These are phyloP conservation scores for Grallaria varia DNA, from an alignment of 2,113 vertebrate species.

Conservation along the genomic window DNA sequence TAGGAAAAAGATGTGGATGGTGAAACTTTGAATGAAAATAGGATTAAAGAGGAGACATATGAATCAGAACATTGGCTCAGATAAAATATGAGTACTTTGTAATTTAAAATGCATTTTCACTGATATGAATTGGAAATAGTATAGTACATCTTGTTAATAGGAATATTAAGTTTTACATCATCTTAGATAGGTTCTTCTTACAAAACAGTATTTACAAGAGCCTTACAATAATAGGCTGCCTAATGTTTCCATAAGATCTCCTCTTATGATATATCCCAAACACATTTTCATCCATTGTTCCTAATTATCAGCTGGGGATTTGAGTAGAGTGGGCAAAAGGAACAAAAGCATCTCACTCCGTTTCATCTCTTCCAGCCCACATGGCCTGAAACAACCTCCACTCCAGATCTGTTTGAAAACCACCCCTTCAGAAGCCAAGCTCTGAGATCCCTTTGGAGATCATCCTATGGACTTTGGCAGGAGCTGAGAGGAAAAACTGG, in stretches of 20 bases:
- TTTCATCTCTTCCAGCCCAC: background rate
- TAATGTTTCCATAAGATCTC: constrained; percentile 46
- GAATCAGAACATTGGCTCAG: constrained; percentile 25
- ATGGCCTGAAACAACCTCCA: background rate
- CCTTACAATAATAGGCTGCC: constrained; percentile 35
- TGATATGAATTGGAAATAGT: constrained; percentile 18
- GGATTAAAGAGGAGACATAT: constrained; percentile 31
- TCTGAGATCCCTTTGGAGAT: background rate
- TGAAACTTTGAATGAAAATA: constrained; percentile 35
- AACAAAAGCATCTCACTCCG: background rate
- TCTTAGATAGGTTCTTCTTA: constrained; percentile 33
- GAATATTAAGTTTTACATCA: constrained; percentile 60
- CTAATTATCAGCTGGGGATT: constrained; percentile 13
- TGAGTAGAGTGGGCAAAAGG: background rate
- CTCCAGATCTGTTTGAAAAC: background rate
- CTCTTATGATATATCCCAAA: constrained; percentile 33
- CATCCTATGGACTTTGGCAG: background rate
- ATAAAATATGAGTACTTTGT: constrained; percentile 15
- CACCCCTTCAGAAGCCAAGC: background rate
- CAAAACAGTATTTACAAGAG: constrained; percentile 49
- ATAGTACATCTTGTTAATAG: constrained; percentile 36
- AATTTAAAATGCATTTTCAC: constrained; percentile 43
- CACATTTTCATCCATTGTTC: constrained; percentile 39
- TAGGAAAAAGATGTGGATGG: constrained; percentile 20
- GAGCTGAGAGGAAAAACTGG: background rate